phyloP scores from a whole-genome alignment of 1,140 invertebrate species.

The Melitaea cinxia region DNA sequence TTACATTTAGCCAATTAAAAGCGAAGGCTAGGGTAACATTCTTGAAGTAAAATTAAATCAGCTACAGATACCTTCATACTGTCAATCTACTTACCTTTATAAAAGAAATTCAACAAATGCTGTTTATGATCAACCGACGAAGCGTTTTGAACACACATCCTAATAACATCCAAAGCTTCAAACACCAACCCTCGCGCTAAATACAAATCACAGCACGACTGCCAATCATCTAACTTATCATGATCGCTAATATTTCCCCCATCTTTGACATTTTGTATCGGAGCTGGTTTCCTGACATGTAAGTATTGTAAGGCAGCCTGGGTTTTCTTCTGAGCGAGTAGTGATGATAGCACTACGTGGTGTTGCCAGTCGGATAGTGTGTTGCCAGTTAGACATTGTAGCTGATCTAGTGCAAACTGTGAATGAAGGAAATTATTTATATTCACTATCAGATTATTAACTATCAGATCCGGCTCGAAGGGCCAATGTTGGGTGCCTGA shows the following conservation, averaged over 20 bases:
- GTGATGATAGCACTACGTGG: conserved; percentile 68
- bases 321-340: conserved; percentile 73
- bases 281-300: conserved; percentile 54
- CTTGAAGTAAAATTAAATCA: too few relatives aligned
- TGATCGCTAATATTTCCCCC: conserved; percentile 48
- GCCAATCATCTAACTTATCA: conserved; percentile 73
- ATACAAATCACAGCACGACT: conserved; percentile 70
- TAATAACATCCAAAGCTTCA: conserved; percentile 71
- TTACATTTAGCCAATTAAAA: too few relatives aligned
- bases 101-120: conserved; percentile 67
- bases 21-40: too few relatives aligned
- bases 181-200: conserved; percentile 69
- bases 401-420: conserved; percentile 81
- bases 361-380: conserved; percentile 80
- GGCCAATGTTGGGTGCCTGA: too few relatives aligned
- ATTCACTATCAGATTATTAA: neutral
- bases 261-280: conserved; percentile 46
- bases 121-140: conserved; percentile 48
- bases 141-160: conserved; percentile 60
- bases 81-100: conserved; percentile 56
- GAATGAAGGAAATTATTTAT: conserved; percentile 12
- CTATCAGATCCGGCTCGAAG: too few relatives aligned
- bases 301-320: conserved; percentile 55
- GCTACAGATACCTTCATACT: too few relatives aligned
- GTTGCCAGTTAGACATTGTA: conserved; percentile 73